phyloP scores from a whole-genome alignment of 23 tunicate genomes.

The Diplosoma virens region DNA sequence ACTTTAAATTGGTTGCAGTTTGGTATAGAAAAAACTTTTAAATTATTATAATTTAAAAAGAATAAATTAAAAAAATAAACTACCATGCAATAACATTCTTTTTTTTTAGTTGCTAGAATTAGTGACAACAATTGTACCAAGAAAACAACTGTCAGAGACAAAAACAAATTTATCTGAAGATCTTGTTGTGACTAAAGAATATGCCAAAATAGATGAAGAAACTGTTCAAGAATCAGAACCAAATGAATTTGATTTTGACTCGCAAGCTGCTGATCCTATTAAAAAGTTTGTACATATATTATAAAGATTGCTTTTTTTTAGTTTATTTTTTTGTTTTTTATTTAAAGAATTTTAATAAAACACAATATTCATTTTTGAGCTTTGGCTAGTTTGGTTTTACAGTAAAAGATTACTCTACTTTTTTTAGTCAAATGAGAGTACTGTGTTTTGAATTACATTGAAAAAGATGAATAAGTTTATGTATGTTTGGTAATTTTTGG shows the following conservation, averaged over 20 bases:
- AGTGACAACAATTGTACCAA: slow-evolving; percentile 19
- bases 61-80: not conserved
- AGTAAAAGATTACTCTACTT: too few relatives aligned
- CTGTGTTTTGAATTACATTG: too few relatives aligned
- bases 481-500: too few relatives aligned
- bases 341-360: too few relatives aligned
- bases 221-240: slow-evolving; percentile 6
- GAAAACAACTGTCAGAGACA: slow-evolving; percentile 2
- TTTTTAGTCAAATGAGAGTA: too few relatives aligned
- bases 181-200: not conserved
- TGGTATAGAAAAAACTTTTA: too few relatives aligned
- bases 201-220: slow-evolving; percentile 2
- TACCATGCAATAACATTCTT: not conserved
- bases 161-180: not conserved
- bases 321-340: not conserved
- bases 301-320: not conserved
- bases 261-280: slow-evolving; percentile 60
- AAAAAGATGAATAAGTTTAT: too few relatives aligned
- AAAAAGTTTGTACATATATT: slow-evolving; percentile 40
- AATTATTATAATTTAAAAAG: not conserved
- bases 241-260: slow-evolving; percentile 89
- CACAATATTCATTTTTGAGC: too few relatives aligned
- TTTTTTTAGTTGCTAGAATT: slow-evolving; percentile 1
- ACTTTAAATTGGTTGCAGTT: too few relatives aligned
- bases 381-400: too few relatives aligned